Conservation (phyloP, 1,140 invertebrate genomes). For the Drosophila truncata region DNA sequence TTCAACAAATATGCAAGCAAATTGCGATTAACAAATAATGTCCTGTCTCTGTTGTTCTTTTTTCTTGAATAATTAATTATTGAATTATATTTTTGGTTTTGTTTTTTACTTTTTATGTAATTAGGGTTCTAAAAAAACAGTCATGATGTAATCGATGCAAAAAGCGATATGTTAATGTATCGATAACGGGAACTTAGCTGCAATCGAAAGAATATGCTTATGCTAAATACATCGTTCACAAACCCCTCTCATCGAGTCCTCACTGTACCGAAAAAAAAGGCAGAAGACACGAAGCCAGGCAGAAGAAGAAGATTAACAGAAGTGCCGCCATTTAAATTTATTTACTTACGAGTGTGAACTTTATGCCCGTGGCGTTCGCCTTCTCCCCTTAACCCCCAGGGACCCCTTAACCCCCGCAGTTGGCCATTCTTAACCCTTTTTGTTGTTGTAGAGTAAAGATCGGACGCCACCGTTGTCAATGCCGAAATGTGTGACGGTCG, state of each 20-base stretch:
- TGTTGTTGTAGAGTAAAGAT: slow-evolving; percentile 3
- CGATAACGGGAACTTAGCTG: no score
- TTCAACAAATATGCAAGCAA: no score
- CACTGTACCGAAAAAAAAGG: slow-evolving; percentile 12
- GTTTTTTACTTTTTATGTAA: no score
- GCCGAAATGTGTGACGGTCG: slow-evolving; percentile 68
- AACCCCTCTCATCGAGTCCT: background rate
- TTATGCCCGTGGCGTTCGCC: slow-evolving; percentile 76
- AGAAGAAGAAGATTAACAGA: slow-evolving; percentile 73
- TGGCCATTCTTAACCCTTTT: slow-evolving; percentile 4
- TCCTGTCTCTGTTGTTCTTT: no score
- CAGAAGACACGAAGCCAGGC: slow-evolving; percentile 49
- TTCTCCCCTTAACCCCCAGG: slow-evolving; percentile 16
- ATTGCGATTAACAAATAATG: no score
- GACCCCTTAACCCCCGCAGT: background rate
- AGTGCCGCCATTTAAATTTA: slow-evolving; percentile 83
- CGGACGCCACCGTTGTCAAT: slow-evolving; percentile 73
- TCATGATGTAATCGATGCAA: no score
- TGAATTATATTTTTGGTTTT: no score
- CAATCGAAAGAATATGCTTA: no score
- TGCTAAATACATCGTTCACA: no score
- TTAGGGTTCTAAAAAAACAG: no score
- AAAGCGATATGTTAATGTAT: no score
- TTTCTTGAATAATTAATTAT: no score
- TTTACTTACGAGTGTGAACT: slow-evolving; percentile 83